Base-by-base conservation (phyloP, 2,888 invertebrate species). In the Philhelius pedissequus region DNA sequence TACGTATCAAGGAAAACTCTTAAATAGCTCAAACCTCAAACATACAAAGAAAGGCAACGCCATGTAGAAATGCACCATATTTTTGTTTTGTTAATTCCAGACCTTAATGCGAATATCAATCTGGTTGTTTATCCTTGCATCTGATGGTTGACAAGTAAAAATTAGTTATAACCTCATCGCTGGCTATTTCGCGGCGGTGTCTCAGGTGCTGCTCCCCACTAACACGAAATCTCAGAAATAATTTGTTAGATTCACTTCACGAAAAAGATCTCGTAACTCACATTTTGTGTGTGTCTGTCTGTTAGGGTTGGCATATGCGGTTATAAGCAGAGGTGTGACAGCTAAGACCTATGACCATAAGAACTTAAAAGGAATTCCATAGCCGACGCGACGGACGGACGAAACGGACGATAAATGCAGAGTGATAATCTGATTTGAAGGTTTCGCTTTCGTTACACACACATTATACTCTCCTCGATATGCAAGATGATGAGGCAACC, bases 201-300 rank as follows among this genome's bases (percentile, higher is more conserved):
- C 52, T 45, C 64, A 40, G 52, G 8, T 8, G 43, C 0, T 58
- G 60, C 25, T 27, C 38, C 5, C 58, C 74, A 54, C 64, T 64
- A 74, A 74, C 68, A 79, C 64, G 79, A 69, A 74, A 74, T 60
- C 70, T 32, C 22, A 32, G 32, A 75, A 84, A 75, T 84, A 84
- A 84, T 80, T 84, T 84, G 84, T 84, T 75, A 75, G 75, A 71
- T 40, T 84, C 84, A 73, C 68, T 56, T 62, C 32, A 15, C 64
- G 50, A 73, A 69, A 68, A 38, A 80, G 86, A 81, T 74, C 86
- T 69, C 86, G 80, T 80, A 80, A 86, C 60, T 86, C 86, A 86
- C 68, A 52, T 71, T 54, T 68, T 52, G 38, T 62, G 15, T 43
- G n/a, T 52, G 52, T 8, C 52, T 27, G 35, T 15, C n/a, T 30